A percentile compares a stretch with the other conserved stretches of the same genome.
These are phyloP conservation scores for Styela clava DNA, from an alignment of 23 tunicate genomes.

Conservation along the genomic window DNA sequence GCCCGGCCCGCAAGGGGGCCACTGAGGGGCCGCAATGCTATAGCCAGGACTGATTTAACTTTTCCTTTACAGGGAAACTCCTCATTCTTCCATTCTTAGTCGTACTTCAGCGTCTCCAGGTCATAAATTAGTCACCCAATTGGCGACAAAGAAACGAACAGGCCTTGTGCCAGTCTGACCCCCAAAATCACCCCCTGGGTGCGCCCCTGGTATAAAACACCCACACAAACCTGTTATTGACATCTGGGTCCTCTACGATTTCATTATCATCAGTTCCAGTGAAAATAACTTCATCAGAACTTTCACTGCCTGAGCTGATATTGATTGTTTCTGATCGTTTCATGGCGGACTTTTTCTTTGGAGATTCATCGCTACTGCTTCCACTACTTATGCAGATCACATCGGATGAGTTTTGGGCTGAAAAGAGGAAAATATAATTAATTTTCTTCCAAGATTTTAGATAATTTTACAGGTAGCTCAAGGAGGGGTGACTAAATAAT, in stretches of 20 bases:
- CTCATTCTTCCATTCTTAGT: too few relatives aligned
- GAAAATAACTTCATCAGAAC: constrained; percentile 86
- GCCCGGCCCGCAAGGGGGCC: too few relatives aligned
- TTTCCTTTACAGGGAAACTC: too few relatives aligned
- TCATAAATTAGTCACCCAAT: too few relatives aligned
- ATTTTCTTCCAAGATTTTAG: not conserved
- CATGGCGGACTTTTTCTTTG: not conserved
- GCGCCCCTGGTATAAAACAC: too few relatives aligned
- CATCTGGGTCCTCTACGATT: constrained; percentile 44
- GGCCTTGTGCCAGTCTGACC: too few relatives aligned
- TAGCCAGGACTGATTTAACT: too few relatives aligned
- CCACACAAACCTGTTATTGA: constrained; percentile 72
- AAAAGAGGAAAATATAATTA: not conserved
- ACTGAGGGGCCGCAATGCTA: too few relatives aligned
- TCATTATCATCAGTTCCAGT: constrained; percentile 53
- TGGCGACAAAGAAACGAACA: too few relatives aligned
- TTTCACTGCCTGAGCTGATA: constrained; percentile 70
- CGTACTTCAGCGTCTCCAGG: too few relatives aligned
- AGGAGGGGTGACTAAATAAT: too few relatives aligned
- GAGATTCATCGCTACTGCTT: constrained; percentile 47
- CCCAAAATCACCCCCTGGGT: too few relatives aligned
- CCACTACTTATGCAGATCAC: constrained; percentile 97
- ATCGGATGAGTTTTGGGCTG: constrained; percentile 17
- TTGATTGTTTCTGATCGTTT: constrained; percentile 37
- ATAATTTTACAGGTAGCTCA: not conserved